These are phyloP conservation scores for Sitobion miscanthi DNA, from an alignment of 1,140 invertebrate species.

Conservation along the genomic window DNA sequence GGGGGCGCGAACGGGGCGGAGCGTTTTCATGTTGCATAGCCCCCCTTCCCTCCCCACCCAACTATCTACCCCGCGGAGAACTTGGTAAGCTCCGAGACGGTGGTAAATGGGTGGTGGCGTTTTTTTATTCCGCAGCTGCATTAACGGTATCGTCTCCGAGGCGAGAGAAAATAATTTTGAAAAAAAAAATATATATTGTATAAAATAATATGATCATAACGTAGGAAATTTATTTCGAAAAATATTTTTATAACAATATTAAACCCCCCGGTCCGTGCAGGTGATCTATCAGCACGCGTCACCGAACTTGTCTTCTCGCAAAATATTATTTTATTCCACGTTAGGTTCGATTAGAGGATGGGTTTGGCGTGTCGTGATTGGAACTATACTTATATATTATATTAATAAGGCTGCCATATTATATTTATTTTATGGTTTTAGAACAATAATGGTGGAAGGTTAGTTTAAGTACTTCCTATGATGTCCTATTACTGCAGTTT, in stretches of 20 bases:
- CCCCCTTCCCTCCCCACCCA: neutral
- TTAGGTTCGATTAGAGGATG: neutral
- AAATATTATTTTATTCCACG: neutral
- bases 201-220: neutral
- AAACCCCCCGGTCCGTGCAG: no score
- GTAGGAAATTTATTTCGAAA: no score
- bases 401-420: neutral
- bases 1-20: constrained; percentile 31
- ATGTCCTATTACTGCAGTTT: no score
- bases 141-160: neutral
- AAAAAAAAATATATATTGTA: neutral
- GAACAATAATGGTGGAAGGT: no score
- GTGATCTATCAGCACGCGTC: neutral
- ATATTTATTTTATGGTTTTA: neutral
- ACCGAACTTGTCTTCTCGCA: neutral
- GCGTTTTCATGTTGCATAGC: constrained; percentile 35
- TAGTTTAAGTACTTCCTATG: no score
- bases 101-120: neutral
- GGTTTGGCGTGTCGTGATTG: neutral
- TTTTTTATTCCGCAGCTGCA: neutral
- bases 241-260: neutral
- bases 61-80: neutral
- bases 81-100: neutral
- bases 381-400: neutral
- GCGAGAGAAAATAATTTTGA: neutral